phyloP scores from a whole-genome alignment of 2,113 vertebrate species.

The Riparia riparia region DNA sequence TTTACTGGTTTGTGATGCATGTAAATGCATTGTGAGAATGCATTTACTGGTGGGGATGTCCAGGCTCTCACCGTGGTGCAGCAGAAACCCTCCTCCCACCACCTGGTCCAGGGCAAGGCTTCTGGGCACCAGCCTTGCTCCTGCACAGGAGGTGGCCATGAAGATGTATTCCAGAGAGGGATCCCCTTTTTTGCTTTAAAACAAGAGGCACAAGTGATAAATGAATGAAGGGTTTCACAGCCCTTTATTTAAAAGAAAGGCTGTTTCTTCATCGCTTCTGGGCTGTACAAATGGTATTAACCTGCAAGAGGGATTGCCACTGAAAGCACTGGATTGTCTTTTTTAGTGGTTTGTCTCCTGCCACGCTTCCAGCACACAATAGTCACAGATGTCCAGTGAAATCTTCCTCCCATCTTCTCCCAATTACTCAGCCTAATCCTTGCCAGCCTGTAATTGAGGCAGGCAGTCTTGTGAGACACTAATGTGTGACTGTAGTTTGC shows the following conservation, averaged over 20 bases:
- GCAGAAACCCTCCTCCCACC: background rate
- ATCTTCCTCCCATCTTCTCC: constrained; percentile 19
- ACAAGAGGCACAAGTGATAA: background rate
- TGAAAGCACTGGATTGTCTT: background rate
- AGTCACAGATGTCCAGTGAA: background rate
- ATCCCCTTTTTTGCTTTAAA: background rate
- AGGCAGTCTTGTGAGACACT: constrained; percentile 34
- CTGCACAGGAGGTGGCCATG: background rate
- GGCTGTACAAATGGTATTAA: background rate
- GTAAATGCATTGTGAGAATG: no score
- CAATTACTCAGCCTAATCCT: constrained; percentile 27
- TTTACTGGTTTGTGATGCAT: no score
- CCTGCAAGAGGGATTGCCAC: rapidly evolving
- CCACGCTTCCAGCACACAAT: background rate
- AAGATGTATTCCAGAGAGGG: background rate
- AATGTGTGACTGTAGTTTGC: constrained; percentile 17
- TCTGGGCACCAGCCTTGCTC: background rate
- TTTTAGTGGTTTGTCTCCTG: background rate
- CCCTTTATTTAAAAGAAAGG: background rate
- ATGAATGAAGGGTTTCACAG: background rate
- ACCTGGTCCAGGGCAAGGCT: background rate
- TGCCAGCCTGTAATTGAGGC: background rate
- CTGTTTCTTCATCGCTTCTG: background rate
- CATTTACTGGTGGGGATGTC: background rate
- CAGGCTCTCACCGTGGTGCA: rapidly evolving